Percentiles rank a stretch among this genome's conserved stretches.
Evolutionary conservation across 2,797 vertebrate species (phyloP).

Genomic region (Arremon aurantiirostris): DNA sequence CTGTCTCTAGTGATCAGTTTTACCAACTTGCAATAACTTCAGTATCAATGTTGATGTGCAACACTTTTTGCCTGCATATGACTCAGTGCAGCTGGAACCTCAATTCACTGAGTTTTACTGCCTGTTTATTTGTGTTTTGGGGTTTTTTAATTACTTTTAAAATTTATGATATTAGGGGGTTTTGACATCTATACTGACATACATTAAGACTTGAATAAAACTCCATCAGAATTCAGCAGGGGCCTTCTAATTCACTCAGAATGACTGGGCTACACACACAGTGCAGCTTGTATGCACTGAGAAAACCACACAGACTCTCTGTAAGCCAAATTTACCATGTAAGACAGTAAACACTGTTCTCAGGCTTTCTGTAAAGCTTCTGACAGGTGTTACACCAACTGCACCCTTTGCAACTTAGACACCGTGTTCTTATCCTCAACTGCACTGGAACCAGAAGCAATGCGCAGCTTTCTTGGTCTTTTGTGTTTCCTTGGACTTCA

Average conservation of each 20-base stretch:
- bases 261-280: background rate
- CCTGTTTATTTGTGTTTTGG: background rate
- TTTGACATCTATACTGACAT: background rate
- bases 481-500: background rate
- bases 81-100: background rate
- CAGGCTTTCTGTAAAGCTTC: background rate
- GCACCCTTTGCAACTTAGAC: background rate
- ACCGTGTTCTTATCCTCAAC: background rate
- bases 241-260: background rate
- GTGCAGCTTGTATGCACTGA: background rate
- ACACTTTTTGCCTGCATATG: background rate
- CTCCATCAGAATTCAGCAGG: background rate
- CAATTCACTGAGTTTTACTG: background rate
- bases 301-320: background rate
- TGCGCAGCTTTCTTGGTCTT: background rate
- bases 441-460: background rate
- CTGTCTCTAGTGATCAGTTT: background rate
- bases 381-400: background rate
- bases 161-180: background rate
- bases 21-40: background rate
- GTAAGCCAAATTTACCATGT: background rate
- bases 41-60: background rate
- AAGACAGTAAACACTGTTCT: background rate
- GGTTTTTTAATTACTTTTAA: rapidly evolving
- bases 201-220: background rate